Evolutionary conservation across 2,888 invertebrate genomes (phyloP).

Genomic region (Sialis lutaria): DNA sequence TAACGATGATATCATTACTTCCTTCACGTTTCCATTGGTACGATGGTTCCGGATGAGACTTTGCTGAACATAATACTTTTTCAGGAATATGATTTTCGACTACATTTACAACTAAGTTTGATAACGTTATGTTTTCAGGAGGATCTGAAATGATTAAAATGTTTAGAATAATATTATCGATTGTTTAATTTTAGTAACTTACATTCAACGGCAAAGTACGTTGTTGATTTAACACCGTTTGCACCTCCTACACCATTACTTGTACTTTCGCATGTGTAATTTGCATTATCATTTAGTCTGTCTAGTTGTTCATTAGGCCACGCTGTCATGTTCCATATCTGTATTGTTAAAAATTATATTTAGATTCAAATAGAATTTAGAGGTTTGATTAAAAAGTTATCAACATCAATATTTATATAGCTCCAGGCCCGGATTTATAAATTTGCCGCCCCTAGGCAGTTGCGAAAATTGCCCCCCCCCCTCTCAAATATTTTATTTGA

Average conservation of each 20-base stretch:
- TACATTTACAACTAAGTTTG: conserved; percentile 32
- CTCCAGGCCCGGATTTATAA: no score
- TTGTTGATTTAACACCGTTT: conserved; percentile 62
- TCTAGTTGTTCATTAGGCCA: conserved; percentile 68
- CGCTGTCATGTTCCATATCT: conserved; percentile 73
- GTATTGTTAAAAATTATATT: conserved; percentile 3
- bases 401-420: neutral
- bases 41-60: conserved; percentile 50
- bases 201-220: conserved; percentile 83
- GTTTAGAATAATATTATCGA: neutral
- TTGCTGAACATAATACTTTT: conserved; percentile 36
- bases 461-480: no score
- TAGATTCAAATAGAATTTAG: neutral
- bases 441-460: no score
- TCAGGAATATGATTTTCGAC: conserved; percentile 36
- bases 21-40: conserved; percentile 55
- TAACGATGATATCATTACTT: conserved; percentile 29
- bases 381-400: neutral
- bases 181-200: conserved; percentile 25
- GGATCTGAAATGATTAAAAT: conserved; percentile 36
- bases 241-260: conserved; percentile 65
- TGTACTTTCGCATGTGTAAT: conserved; percentile 70
- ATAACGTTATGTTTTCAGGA: conserved; percentile 72
- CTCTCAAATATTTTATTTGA: no score
- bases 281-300: conserved; percentile 56